phyloP scores from a whole-genome alignment of 2,888 invertebrate genomes.

The Neoitamus cyanurus region DNA sequence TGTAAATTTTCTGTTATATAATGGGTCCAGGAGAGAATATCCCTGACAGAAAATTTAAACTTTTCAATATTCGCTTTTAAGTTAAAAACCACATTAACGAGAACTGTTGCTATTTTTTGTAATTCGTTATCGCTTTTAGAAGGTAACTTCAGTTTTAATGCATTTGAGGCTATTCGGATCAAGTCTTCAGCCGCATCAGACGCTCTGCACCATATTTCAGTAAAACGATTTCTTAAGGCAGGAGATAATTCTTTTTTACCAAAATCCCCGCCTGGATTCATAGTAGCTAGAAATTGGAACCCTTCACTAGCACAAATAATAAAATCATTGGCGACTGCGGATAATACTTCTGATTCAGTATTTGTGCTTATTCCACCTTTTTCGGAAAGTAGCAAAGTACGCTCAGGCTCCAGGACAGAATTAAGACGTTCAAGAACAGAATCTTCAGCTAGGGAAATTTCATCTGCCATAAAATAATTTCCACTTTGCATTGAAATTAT shows the following conservation, averaged over 20 bases:
- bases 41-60: conserved; percentile 88
- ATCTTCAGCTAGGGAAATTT: conserved; percentile 98
- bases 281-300: conserved; percentile 95
- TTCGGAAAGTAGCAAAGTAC: conserved; percentile 90
- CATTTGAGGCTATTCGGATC: conserved; percentile 82
- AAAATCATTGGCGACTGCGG: conserved; percentile 65
- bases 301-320: conserved; percentile 76
- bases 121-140: conserved; percentile 69
- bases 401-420: conserved; percentile 93
- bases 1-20: conserved; percentile 68
- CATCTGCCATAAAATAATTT: conserved; percentile 92
- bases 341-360: conserved; percentile 55
- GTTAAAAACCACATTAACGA: conserved; percentile 86
- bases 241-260: conserved; percentile 99
- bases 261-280: conserved; percentile 99
- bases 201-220: conserved; percentile 97
- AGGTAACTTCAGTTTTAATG: conserved; percentile 72
- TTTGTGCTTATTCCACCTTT: conserved; percentile 77
- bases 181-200: conserved; percentile 80
- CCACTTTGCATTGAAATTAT: conserved; percentile 91
- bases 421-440: conserved; percentile 97
- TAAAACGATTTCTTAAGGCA: conserved; percentile 95
- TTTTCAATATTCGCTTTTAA: conserved; percentile 80
- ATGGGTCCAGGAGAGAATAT: conserved; percentile 90
- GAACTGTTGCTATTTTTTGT: conserved; percentile 74